A percentile compares a stretch with the other conserved stretches of the same genome.
Evolutionary conservation across 1,140 invertebrate species (phyloP).

Genomic region (Aplysia californica): DNA sequence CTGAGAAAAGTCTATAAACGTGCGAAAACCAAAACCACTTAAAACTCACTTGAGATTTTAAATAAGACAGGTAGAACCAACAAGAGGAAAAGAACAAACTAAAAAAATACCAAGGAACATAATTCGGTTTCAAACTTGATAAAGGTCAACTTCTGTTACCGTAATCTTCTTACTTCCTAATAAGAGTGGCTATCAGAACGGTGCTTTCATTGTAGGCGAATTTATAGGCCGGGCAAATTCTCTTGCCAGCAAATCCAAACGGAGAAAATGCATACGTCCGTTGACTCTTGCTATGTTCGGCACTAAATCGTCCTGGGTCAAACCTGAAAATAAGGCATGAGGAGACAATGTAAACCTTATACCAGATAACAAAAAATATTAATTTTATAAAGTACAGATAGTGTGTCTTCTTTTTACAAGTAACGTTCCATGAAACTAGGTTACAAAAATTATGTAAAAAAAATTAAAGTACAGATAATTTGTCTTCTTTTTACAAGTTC

Average conservation of each 20-base stretch:
- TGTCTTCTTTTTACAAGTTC: no score
- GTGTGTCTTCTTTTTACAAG: background rate
- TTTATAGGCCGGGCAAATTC: conserved; percentile 56
- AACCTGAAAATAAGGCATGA: conserved; percentile 48
- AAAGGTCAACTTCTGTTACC: background rate
- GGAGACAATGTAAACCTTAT: background rate
- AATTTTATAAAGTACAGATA: background rate
- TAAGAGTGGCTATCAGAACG: conserved; percentile 40
- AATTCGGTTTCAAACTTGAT: no score
- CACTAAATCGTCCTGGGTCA: conserved; percentile 63
- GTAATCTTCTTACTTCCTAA: conserved; percentile 26
- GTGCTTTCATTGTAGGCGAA: conserved; percentile 51
- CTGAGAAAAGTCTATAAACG: no score
- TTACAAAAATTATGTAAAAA: no score
- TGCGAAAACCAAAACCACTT: no score
- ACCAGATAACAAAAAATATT: background rate
- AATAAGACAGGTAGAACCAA: no score
- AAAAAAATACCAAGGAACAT: background rate
- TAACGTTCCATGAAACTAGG: no score
- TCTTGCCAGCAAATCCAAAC: no score
- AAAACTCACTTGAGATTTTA: no score
- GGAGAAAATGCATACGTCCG: conserved; percentile 60
- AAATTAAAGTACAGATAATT: no score
- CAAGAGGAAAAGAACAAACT: background rate
- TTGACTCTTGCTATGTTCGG: conserved; percentile 40